Percentiles rank a stretch among this genome's conserved stretches.
phyloP scores from a whole-genome alignment of 1,140 invertebrate species.

The Oscheius sp. region DNA sequence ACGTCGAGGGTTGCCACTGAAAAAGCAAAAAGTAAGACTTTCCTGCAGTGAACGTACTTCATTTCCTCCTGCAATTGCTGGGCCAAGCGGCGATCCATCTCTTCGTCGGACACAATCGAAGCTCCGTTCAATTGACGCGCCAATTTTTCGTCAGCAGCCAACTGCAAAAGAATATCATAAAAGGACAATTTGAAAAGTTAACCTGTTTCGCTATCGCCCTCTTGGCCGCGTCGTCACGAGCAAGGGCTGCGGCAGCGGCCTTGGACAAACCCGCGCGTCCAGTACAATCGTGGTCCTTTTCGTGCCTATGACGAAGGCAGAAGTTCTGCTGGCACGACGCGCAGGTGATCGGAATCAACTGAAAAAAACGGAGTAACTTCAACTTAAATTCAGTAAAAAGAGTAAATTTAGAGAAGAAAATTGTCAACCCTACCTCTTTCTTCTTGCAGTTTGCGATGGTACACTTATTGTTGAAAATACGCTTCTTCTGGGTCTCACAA shows the following conservation, averaged over 20 bases:
- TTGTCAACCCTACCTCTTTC: no score
- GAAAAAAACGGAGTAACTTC: no score
- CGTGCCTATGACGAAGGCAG: not conserved
- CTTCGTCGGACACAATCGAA: not conserved
- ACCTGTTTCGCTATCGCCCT: not conserved
- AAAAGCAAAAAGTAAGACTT: not conserved
- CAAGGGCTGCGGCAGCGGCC: no score
- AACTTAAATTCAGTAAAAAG: no score
- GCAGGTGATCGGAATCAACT: not conserved
- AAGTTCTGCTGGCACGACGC: not conserved
- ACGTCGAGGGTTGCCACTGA: no score
- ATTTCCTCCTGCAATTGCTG: not conserved
- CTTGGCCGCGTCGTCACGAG: not conserved
- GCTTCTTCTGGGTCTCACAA: constrained; percentile 2
- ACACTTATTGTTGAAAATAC: not conserved
- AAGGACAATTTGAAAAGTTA: not conserved
- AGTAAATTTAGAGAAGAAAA: no score
- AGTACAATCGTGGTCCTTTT: not conserved
- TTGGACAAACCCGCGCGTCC: no score
- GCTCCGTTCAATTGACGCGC: no score
- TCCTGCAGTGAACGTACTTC: not conserved
- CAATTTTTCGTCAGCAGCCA: not conserved
- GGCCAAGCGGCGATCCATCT: not conserved
- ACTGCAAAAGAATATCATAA: not conserved
- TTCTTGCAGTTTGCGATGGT: not conserved